Base-by-base conservation (phyloP, 2,113 vertebrate species). In the Ascaphus truei region DNA sequence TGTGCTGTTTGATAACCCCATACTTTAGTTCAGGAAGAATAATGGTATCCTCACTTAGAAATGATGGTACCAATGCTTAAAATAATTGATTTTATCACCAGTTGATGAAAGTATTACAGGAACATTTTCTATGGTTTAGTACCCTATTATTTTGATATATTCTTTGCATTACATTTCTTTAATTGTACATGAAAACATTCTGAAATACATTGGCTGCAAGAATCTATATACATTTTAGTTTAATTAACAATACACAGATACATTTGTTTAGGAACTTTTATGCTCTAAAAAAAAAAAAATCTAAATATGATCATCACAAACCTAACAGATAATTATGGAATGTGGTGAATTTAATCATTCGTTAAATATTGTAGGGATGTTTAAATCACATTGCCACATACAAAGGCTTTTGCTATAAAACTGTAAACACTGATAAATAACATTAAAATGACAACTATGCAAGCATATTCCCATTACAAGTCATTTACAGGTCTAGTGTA, bases 261-360 rank as follows among this genome's bases (percentile, higher is more conserved):
- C 31, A 55, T 53, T 53, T 39, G 20, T 48, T 65, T 53, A 52
- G 12, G 20, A 31, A 31, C n/a, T 37, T 56, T 53, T 67, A 56
- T 45, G 36, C 37, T 45, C 30, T 22, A 20, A 1, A 12, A 12
- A 3, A 33, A 56, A 58, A 45, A 58, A 47, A 67, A 31, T 57
- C n/a, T 43, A 57, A 36, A 47, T 18, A 47, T 58, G 52, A 68
- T 68, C 30, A 26, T 33, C 52, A 34, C 18, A 64, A 51, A 15
- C 20, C 16, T 56, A 68, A 45, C 25, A 47, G 52, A 48, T 27
- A 56, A 57, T 68, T 33, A 68, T 57, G 64, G 33, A 48, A 34
- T 43, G 64, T 58, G 30, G 47, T 53, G 48, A 18, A 34, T 58
- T 45, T 47, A 47, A 45, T 45, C 15, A 47, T 37, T 33, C 50